These are phyloP conservation scores for Brenthis daphne DNA, from an alignment of 2,888 invertebrate genomes.

Conservation along the genomic window DNA sequence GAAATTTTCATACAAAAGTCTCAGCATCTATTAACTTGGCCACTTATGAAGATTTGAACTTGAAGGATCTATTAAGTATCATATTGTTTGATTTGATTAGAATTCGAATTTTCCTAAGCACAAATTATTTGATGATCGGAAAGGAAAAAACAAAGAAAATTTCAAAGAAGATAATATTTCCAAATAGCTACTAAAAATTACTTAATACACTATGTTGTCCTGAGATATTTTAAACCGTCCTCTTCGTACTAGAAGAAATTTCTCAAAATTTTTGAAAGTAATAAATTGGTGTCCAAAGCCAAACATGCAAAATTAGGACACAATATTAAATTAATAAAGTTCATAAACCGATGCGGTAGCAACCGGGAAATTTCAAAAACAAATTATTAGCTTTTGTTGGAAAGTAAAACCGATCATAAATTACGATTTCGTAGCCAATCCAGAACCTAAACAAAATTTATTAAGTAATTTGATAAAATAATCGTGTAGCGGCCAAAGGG, in stretches of 20 bases:
- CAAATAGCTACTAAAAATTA: neutral
- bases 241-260: neutral
- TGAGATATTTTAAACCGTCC: neutral
- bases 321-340: slow-evolving; percentile 59
- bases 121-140: too few relatives aligned
- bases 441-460: slow-evolving; percentile 61
- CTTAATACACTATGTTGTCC: neutral
- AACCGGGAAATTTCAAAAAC: slow-evolving; percentile 55
- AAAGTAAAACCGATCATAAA: slow-evolving; percentile 70
- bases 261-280: slow-evolving; percentile 15
- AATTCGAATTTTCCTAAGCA: too few relatives aligned
- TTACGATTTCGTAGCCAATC: slow-evolving; percentile 64
- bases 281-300: slow-evolving; percentile 42
- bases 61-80: neutral
- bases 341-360: slow-evolving; percentile 50
- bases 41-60: neutral
- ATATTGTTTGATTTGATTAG: too few relatives aligned
- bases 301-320: slow-evolving; percentile 51
- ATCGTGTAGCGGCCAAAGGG: slow-evolving; percentile 43
- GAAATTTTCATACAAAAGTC: slow-evolving; percentile 16
- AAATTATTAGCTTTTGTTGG: slow-evolving; percentile 66
- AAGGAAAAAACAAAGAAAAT: too few relatives aligned
- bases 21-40: neutral
- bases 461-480: slow-evolving; percentile 64
- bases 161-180: too few relatives aligned